Evolutionary conservation across 2,888 invertebrate genomes (phyloP).

Genomic region (Poecilobothrus nobilitatus): DNA sequence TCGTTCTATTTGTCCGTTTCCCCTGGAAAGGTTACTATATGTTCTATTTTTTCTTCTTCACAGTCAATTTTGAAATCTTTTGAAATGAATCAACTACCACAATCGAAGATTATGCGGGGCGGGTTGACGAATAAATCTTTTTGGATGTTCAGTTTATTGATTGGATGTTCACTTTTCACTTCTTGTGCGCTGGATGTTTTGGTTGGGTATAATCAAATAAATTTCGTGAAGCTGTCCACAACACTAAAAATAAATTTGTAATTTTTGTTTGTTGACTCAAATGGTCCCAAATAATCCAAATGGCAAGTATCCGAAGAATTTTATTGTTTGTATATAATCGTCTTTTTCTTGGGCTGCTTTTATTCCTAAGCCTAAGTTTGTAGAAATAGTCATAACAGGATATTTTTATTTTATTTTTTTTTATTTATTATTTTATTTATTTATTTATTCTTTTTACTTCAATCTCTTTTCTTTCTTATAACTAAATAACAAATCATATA

Average conservation of each 20-base stretch:
- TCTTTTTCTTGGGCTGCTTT: conserved; percentile 15
- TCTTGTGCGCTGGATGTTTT: conserved; percentile 17
- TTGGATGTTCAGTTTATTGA: conserved; percentile 15
- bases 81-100: conserved; percentile 20
- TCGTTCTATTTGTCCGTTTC: no score
- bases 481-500: no score
- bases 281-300: conserved; percentile 33
- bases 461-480: no score
- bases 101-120: conserved; percentile 18
- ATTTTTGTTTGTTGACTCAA: conserved; percentile 24
- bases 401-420: no score
- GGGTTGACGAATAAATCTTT: conserved; percentile 19
- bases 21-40: no score
- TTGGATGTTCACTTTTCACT: no score
- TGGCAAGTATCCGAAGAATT: conserved; percentile 34
- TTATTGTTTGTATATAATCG: no score
- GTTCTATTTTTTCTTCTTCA: conserved; percentile 12
- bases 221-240: conserved; percentile 20
- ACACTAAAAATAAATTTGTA: conserved; percentile 18
- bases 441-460: no score
- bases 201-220: conserved; percentile 20
- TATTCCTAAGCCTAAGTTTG: conserved; percentile 15
- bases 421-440: no score
- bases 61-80: conserved; percentile 18
- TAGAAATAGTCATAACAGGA: no score